These are phyloP conservation scores for Formica exsecta DNA, from an alignment of 1,140 invertebrate genomes.

Conservation along the genomic window DNA sequence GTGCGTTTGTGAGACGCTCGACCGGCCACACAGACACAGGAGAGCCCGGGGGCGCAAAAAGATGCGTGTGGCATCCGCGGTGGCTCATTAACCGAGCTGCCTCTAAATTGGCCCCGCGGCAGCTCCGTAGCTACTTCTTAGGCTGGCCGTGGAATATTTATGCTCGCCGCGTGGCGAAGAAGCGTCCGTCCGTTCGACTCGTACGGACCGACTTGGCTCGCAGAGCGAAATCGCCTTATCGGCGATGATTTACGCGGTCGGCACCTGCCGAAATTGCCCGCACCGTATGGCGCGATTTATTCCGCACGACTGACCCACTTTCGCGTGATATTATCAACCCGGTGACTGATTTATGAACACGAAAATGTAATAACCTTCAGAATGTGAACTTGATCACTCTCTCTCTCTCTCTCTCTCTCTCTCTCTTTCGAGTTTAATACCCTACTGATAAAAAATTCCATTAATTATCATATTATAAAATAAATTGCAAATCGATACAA, in stretches of 20 bases:
- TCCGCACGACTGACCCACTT: conserved; percentile 37
- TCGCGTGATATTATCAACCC: conserved; percentile 38
- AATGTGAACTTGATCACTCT: neutral
- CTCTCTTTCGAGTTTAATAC: neutral
- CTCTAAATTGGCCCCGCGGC: conserved; percentile 84
- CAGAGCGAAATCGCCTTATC: conserved; percentile 39
- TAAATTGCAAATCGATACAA: neutral
- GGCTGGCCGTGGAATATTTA: conserved; percentile 81
- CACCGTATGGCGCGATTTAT: conserved; percentile 58
- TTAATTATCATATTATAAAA: neutral
- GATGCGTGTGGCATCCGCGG: conserved; percentile 82
- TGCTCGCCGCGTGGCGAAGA: conserved; percentile 78
- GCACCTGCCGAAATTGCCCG: conserved; percentile 46
- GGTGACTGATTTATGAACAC: conserved; percentile 24
- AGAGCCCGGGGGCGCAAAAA: conserved; percentile 78
- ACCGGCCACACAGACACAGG: conserved; percentile 74
- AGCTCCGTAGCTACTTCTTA: conserved; percentile 78
- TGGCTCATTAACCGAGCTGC: conserved; percentile 85
- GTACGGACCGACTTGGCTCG: neutral
- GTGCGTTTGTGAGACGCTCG: conserved; percentile 70
- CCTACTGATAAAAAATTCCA: neutral
- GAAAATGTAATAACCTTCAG: conserved; percentile 24
- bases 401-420: neutral
- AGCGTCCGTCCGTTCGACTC: conserved; percentile 16
- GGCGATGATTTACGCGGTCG: conserved; percentile 38